Percentiles rank a stretch among this genome's conserved stretches.
phyloP scores from a whole-genome alignment of 1,140 invertebrate genomes.

The Drosophila insularis region DNA sequence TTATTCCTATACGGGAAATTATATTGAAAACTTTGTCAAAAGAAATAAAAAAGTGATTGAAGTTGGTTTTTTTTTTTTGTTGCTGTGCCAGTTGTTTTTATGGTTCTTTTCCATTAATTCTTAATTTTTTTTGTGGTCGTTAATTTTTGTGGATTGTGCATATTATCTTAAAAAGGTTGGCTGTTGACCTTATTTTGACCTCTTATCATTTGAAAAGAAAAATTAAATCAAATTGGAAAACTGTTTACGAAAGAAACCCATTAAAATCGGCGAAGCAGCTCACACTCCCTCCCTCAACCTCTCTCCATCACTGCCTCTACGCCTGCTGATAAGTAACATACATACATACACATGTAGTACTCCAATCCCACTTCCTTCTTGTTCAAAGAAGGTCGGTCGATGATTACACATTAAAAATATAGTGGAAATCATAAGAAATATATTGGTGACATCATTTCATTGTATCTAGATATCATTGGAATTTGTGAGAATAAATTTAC shows the following conservation, averaged over 20 bases:
- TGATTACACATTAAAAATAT: slow-evolving; percentile 3
- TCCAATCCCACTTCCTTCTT: not conserved
- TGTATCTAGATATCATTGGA: too few relatives aligned
- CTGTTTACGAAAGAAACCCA: slow-evolving; percentile 23
- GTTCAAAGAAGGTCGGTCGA: not conserved
- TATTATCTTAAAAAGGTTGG: slow-evolving; percentile 3
- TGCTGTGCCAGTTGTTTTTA: slow-evolving; percentile 29
- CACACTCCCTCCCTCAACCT: not conserved
- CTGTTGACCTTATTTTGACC: slow-evolving; percentile 19
- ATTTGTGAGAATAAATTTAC: too few relatives aligned
- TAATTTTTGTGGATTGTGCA: not conserved
- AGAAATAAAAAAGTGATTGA: not conserved
- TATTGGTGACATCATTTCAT: not conserved
- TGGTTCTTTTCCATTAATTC: not conserved
- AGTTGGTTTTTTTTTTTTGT: not conserved
- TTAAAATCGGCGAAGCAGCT: slow-evolving; percentile 47
- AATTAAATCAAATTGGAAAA: slow-evolving; percentile 54
- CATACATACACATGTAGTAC: too few relatives aligned
- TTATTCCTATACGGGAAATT: too few relatives aligned
- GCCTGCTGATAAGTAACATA: slow-evolving; percentile 12
- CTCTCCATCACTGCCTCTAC: not conserved
- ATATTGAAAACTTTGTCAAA: too few relatives aligned
- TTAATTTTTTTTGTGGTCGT: not conserved
- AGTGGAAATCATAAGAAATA: not conserved
- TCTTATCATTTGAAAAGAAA: slow-evolving; percentile 44